Conservation (phyloP, 2,888 invertebrate species). For the Caenorhabditis parvicauda region DNA sequence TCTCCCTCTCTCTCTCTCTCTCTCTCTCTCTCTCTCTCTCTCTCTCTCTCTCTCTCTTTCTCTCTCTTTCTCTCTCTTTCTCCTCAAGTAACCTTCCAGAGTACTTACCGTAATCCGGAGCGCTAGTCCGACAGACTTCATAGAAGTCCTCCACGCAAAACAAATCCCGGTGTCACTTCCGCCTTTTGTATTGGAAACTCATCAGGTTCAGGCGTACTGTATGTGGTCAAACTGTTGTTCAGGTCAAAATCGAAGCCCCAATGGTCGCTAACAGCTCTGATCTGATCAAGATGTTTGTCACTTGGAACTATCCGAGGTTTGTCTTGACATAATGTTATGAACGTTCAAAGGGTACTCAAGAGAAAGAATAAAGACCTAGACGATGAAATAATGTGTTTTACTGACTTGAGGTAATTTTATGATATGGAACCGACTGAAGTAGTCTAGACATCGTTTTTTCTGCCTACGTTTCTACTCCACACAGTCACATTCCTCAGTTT, state of each 20-base stretch:
- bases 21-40: no score
- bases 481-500: no score
- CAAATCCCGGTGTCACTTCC: conserved; percentile 50
- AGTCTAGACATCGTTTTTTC: no score
- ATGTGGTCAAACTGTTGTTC: background rate
- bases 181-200: conserved; percentile 41
- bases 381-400: no score
- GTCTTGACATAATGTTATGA: no score
- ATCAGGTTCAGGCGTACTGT: conserved; percentile 41
- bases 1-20: no score
- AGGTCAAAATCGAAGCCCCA: background rate
- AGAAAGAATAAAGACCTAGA: no score
- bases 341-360: no score
- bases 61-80: background rate
- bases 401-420: no score
- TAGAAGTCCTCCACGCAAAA: conserved; percentile 44
- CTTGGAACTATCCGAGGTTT: background rate
- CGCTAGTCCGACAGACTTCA: conserved; percentile 37
- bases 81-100: conserved; percentile 3
- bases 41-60: no score
- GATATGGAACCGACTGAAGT: no score
- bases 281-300: background rate
- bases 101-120: conserved; percentile 47
- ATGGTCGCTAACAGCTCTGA: background rate
- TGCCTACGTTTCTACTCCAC: no score